phyloP scores from a whole-genome alignment of 2,797 vertebrate genomes.

The Gobionotothen gibberifrons region DNA sequence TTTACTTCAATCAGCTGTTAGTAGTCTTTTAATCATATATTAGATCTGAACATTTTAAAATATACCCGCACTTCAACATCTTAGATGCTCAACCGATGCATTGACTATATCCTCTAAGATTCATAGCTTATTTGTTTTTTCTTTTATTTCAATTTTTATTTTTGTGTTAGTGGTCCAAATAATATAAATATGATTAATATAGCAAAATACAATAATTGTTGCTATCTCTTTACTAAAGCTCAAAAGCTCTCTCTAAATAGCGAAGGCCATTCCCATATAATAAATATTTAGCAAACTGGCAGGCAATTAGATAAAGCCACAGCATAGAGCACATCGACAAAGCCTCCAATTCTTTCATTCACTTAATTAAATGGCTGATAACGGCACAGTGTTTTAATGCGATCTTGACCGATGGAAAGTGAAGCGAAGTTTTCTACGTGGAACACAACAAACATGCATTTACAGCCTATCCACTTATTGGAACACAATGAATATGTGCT shows the following conservation, averaged over 20 bases:
- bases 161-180: neutral
- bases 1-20: neutral
- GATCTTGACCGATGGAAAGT: neutral
- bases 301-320: conserved; percentile 17
- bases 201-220: neutral
- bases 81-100: neutral
- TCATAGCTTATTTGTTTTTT: neutral
- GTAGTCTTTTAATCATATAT: neutral
- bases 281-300: neutral
- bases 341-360: conserved; percentile 13
- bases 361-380: conserved; percentile 14
- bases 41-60: neutral
- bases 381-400: neutral
- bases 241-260: neutral
- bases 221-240: neutral
- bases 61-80: neutral
- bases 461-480: no score
- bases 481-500: neutral
- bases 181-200: no score
- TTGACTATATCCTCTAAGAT: neutral
- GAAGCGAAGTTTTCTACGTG: neutral
- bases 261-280: neutral
- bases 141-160: accelerated
- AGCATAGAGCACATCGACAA: conserved; percentile 9
- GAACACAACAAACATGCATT: neutral